phyloP scores from a whole-genome alignment of 2,888 invertebrate genomes.

The Harmothoe impar region DNA sequence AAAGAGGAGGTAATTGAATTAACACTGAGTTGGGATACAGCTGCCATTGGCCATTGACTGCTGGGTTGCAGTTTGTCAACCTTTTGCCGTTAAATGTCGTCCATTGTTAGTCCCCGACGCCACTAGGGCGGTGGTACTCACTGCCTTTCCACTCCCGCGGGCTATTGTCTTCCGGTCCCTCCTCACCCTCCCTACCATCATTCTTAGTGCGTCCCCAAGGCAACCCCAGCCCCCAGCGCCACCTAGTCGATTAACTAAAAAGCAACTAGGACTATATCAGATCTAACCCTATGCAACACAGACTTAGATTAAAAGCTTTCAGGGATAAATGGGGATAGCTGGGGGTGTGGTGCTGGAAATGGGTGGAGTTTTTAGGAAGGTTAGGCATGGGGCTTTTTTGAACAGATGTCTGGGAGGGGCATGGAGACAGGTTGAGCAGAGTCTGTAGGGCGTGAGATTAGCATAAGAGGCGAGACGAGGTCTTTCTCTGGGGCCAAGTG shows the following conservation, averaged over 20 bases:
- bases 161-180: neutral
- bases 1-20: conserved; percentile 15
- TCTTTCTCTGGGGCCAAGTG: conserved; percentile 16
- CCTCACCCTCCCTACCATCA: neutral
- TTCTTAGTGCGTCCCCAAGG: neutral
- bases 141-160: neutral
- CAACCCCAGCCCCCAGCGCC: neutral
- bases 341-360: neutral
- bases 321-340: neutral
- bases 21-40: conserved; percentile 27
- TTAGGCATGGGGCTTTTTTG: neutral
- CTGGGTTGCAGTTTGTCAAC: neutral
- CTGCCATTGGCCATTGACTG: conserved; percentile 20
- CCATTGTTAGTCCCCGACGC: neutral
- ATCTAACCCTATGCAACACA: conserved; percentile 11
- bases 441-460: conserved; percentile 44
- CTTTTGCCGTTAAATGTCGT: neutral
- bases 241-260: conserved; percentile 11
- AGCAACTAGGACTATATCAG: conserved; percentile 21
- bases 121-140: neutral
- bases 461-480: conserved; percentile 31
- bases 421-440: neutral
- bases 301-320: no score
- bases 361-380: neutral
- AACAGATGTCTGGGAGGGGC: conserved; percentile 46